Evolutionary conservation across 2,888 invertebrate species (phyloP), one percentile per base, ranked within the genome.

Genomic region (Aphodius sticticus): DNA sequence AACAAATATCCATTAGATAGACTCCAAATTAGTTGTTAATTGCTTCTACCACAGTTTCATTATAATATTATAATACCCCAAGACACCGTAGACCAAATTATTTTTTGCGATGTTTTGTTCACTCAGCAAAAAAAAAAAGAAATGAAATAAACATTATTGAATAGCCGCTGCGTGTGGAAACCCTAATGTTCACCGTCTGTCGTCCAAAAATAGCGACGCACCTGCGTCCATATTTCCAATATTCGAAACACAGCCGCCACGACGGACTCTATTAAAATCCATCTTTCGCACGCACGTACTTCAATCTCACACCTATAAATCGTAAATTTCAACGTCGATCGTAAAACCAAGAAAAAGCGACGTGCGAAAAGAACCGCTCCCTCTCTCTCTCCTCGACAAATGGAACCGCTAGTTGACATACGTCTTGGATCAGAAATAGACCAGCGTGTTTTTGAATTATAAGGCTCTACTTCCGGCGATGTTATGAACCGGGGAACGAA

Each of bases 151-250:
- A 26, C 1, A 26, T 26, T 26, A 26, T 26, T 26, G 26, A 2
- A 3, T 26, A 26, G 26, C 1, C 26, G 26, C 26, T 3, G 26
- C 26, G 26, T 26, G 26, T 26, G 2, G 26, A 26, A 26, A 26
- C 3, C 26, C 26, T 26, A 3, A 26, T 26, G 26, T 53, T 53
- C 53, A 53, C 53, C 53, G 53, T 53, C 12, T 53, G 7, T 12
- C 7, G 12, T 53, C 53, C 53, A 53, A 53, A 53, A 53, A 53
- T 53, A 53, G 53, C 53, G 2, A 9, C 71, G 81, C 83, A 83
- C 83, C 83, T 83, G 83, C 79, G 82, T 81, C 82, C 77, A 83
- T 83, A 81, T 81, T 82, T 82, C 81, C 81, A 80, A 82, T 82
- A 82, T 78, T 77, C 80, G 77, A 82, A 82, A 81, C 78, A 53